A percentile compares a stretch with the other conserved stretches of the same genome.
These are phyloP conservation scores for Agriotes lineatus DNA, from an alignment of 2,888 invertebrate genomes.

Conservation along the genomic window DNA sequence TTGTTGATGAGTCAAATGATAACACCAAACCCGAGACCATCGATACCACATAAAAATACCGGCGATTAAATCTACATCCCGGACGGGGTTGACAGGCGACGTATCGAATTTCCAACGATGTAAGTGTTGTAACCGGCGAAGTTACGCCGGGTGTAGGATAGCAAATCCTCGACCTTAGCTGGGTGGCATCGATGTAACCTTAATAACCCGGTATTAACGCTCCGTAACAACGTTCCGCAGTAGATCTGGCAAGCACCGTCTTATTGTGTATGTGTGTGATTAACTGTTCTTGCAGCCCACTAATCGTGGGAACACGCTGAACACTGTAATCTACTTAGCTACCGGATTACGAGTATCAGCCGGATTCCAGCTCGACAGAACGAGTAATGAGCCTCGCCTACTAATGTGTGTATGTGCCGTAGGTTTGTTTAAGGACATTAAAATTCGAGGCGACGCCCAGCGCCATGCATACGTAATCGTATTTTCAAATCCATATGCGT, in stretches of 20 bases:
- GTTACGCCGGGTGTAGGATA: background rate
- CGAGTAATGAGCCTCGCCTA: conserved; percentile 44
- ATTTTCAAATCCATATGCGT: conserved; percentile 22
- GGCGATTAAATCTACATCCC: no score
- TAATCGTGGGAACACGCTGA: conserved; percentile 59
- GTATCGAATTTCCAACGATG: background rate
- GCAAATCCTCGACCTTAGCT: conserved; percentile 18
- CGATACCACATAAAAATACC: no score
- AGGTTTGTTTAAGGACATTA: conserved; percentile 19
- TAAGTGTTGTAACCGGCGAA: background rate
- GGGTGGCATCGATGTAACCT: conserved; percentile 19
- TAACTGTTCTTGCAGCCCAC: conserved; percentile 55
- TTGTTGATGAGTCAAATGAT: no score
- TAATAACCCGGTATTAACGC: conserved; percentile 20
- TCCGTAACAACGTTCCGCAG: conserved; percentile 20
- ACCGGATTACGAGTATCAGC: conserved; percentile 60
- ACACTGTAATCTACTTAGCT: conserved; percentile 62
- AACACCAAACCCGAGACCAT: no score
- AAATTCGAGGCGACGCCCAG: conserved; percentile 11
- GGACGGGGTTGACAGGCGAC: no score
- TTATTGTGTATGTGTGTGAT: conserved; percentile 51
- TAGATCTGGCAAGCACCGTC: conserved; percentile 19
- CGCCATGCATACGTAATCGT: conserved; percentile 27
- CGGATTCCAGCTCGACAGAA: conserved; percentile 54
- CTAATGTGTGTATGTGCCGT: background rate